Conservation (phyloP, 2,797 vertebrate genomes). For the Dryobates pubescens region DNA sequence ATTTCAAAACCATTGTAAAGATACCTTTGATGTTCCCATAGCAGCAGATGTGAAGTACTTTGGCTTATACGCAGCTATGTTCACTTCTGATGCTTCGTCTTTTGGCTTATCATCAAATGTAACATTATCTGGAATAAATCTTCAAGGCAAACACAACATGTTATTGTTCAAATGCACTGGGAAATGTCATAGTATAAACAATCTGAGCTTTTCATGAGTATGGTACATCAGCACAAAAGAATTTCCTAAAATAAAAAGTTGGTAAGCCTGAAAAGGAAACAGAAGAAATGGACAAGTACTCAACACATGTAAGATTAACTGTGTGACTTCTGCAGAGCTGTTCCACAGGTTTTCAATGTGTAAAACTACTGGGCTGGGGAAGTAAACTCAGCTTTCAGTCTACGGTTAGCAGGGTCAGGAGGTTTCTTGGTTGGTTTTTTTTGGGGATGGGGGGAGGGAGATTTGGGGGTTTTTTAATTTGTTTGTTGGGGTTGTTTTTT, state of each 20-base stretch:
- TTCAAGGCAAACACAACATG: conserved; percentile 72
- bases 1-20: conserved; percentile 45
- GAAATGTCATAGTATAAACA: conserved; percentile 42
- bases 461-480: no score
- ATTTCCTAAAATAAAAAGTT: neutral
- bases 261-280: neutral
- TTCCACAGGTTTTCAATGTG: neutral
- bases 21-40: conserved; percentile 89
- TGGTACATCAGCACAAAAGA: neutral
- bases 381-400: neutral
- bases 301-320: neutral
- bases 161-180: conserved; percentile 56
- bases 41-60: conserved; percentile 90
- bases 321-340: neutral
- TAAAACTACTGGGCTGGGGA: neutral
- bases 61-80: conserved; percentile 88
- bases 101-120: conserved; percentile 89
- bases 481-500: neutral
- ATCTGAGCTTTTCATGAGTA: neutral
- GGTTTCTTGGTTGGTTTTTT: neutral
- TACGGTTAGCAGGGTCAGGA: neutral
- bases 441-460: no score
- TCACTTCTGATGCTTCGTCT: conserved; percentile 88
- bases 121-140: conserved; percentile 89
- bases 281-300: neutral